Base-by-base conservation (phyloP, 2,888 invertebrate genomes). In the Homarus gammarus region DNA sequence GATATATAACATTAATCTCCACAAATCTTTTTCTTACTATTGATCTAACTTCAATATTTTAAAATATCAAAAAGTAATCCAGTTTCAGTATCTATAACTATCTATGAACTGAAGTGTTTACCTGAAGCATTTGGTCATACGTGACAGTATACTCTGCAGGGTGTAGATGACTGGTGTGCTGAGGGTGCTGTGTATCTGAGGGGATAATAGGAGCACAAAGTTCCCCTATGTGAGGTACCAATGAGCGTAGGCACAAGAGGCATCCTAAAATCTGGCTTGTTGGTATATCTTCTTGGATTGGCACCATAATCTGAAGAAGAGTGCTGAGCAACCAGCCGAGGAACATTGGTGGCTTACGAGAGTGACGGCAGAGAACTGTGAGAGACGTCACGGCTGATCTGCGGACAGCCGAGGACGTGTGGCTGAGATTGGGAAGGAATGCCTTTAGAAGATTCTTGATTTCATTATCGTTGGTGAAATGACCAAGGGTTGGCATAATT, bases 351-450 rank as follows among this genome's bases (percentile, higher is more conserved):
- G 96, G 95, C 93, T 97, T 97, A 84, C 97, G 95, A 91, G 96
- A 96, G 94, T 97, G 95, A 90, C 96, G 95, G 94, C 98, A 97
- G 86, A 98, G 95, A 90, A 96, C 95, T 64, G 97, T 95, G 88
- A 98, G 96, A 94, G 97, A 97, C 83, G 95, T 96, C 0, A 98
- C 96, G 49, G 97, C 96, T 38, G 97, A 96, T 92, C 99, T 95
- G 90, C 98, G 95, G 90, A 97, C 96, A 1, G 96, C 96, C 5
- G 98, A 96, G 92, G 96, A 96, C 22, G 93, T 93, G 22, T 95
- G 95, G 61, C 95, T 95, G 84, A 96, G 94, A 93, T 97, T 97
- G 0, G 94, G 94, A 51, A 97, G 93, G 92, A 97, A 95, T 1
- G 96, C 95, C 93, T 96, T 96, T 49, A 97, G 94, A 44, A 97